Conservation (phyloP, 2,888 invertebrate species). For the Portevinia maculata region DNA sequence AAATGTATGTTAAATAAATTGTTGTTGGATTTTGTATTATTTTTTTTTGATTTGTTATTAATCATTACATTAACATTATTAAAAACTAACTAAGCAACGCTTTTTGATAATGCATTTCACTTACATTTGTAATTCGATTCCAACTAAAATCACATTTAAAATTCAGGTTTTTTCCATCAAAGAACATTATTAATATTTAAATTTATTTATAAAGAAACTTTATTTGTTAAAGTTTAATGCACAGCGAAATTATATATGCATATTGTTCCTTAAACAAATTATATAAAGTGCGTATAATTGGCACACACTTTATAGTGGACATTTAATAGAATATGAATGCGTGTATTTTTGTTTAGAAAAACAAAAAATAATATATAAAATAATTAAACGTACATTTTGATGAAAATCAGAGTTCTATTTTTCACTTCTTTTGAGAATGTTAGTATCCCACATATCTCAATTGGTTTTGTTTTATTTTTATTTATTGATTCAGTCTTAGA, state of each 20-base stretch:
- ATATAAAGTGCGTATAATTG: slow-evolving; percentile 33
- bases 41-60: slow-evolving; percentile 9
- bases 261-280: slow-evolving; percentile 12
- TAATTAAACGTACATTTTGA: slow-evolving; percentile 22
- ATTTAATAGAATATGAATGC: slow-evolving; percentile 2
- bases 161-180: slow-evolving; percentile 68
- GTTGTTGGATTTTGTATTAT: slow-evolving; percentile 30
- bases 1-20: slow-evolving; percentile 22
- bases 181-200: slow-evolving; percentile 46
- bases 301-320: slow-evolving; percentile 29
- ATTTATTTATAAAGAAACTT: slow-evolving; percentile 13
- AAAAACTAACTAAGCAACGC: slow-evolving; percentile 69
- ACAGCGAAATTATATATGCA: slow-evolving; percentile 28
- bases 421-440: neutral
- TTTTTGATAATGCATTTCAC: slow-evolving; percentile 65
- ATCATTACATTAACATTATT: slow-evolving; percentile 54
- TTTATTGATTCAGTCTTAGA: slow-evolving; percentile 65
- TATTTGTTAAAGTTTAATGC: slow-evolving; percentile 43
- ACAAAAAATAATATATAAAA: slow-evolving; percentile 20
- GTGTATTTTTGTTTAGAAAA: slow-evolving; percentile 22
- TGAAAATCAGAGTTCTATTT: neutral
- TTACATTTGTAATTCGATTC: slow-evolving; percentile 74
- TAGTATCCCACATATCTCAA: slow-evolving; percentile 1
- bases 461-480: slow-evolving; percentile 16
- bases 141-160: slow-evolving; percentile 74